Evolutionary conservation across 2,113 vertebrate genomes (phyloP), one percentile per base, ranked within the genome.

Genomic region (Elachura formosa): DNA sequence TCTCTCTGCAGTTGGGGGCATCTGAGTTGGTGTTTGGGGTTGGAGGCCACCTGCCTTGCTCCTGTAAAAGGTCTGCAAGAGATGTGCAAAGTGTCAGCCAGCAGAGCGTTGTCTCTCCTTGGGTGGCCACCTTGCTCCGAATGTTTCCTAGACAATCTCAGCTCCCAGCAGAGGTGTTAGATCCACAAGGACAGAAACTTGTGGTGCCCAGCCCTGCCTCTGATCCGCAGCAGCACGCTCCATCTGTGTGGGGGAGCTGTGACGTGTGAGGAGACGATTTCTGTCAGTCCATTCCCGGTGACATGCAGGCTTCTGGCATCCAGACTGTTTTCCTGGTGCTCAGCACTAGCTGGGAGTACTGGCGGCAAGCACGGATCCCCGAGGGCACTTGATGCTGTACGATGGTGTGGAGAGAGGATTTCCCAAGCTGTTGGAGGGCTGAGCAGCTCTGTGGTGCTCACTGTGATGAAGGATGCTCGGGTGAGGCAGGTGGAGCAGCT

Each of bases 331-430:
- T 66, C 40, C 84, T 75, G 84, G 45, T 89, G 67, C 62, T 93
- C 78, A 34, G 87, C 73, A 38, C 54, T 58, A 54, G 67, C 67
- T 93, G 63, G 58, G 49, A 90, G 75, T 18, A 7, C 84, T 75
- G 78, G 49, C 5, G 0, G 69, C 2, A 7, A 72, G 74, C 71
- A 26, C 0, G 6, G 74, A 76, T 89, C 78, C 90, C 75, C 0
- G 10, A 85, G 90, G 92, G 79, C 87, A 66, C 84, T 94, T 17
- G 34, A 34, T 69, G 74, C 67, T 72, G 69, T 5, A 2, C 22
- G 76, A 59, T 48, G 81, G 74, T 61, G 73, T 64, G 87, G 56
- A 87, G 84, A 81, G 93, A 89, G 71, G 82, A 68, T 96, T 93
- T 54, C 78, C 92, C 82, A 73, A 61, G 93, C 90, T 94, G 71